Base-by-base conservation (phyloP, 2,888 invertebrate genomes). In the Heteropelma amictum region DNA sequence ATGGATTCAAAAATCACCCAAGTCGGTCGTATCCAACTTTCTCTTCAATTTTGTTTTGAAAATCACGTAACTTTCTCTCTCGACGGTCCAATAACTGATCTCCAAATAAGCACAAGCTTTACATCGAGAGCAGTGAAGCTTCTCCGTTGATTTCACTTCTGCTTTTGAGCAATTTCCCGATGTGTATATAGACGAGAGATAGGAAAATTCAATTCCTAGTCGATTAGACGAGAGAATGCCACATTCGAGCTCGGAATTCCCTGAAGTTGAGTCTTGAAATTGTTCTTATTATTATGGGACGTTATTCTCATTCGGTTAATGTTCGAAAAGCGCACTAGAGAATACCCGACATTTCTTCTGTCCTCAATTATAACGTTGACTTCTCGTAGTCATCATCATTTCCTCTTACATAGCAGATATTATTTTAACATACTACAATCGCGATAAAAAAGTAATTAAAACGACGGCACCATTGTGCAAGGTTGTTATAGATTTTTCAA, bases 151-250 rank as follows among this genome's bases (percentile, higher is more conserved):
- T 61, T 61, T 61, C 45, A 51, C 67, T 60, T 65, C 19, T 19
- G n/a, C 17, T 42, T 17, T 0, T 40, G 40, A 51, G 28, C 28
- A n/a, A 51, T 64, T 64, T 35, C 35, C 51, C 40, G 38, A 19
- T 28, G 26, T 28, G 28, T 12, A 26, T 19, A 58, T 42, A 74
- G 74, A 72, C 65, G 77, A 76, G 76, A 79, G 77, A 70, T 80
- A 40, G 81, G 83, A 83, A 83, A 82, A 86, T 85, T 86, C 83
- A 84, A 85, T 85, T 85, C 79, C 69, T 61, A 81, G 79, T 82
- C 81, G 81, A 85, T 86, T 84, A 85, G 78, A 80, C 67, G 58
- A 67, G 79, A 77, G 80, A 78, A 80, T 80, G 70, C 80, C 54
- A 76, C 64, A 68, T 28, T 77, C 83, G 83, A 82, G 82, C 81